Evolutionary conservation across 2,888 invertebrate genomes (phyloP).

Genomic region (Cancer borealis): DNA sequence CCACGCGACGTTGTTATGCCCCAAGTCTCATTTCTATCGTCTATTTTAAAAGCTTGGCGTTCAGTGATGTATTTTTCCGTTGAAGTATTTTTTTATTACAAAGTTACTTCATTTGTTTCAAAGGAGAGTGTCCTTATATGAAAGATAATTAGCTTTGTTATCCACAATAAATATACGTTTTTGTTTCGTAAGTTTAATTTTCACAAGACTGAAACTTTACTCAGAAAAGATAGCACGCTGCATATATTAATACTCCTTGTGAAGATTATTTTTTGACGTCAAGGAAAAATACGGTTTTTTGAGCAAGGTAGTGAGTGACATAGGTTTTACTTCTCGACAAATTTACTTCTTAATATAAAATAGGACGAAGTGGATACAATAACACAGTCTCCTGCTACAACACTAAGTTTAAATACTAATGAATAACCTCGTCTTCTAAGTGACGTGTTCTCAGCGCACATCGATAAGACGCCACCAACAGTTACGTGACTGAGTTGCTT

Average conservation of each 20-base stretch:
- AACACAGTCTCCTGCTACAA: background rate
- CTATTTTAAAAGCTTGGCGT: background rate
- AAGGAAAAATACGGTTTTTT: background rate
- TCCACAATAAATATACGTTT: conserved; percentile 53
- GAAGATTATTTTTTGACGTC: background rate
- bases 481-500: background rate
- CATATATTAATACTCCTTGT: background rate
- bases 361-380: background rate
- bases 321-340: background rate
- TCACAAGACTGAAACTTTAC: conserved; percentile 16
- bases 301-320: background rate
- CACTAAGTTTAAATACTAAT: background rate
- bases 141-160: conserved; percentile 60
- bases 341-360: background rate
- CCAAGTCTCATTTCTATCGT: conserved; percentile 28
- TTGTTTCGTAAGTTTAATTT: conserved; percentile 6
- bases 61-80: background rate
- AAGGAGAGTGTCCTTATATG: conserved; percentile 30
- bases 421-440: background rate
- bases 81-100: background rate
- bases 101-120: conserved; percentile 58
- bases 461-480: background rate
- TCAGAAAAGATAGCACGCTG: background rate
- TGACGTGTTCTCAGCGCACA: background rate
- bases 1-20: background rate